Base-by-base conservation (phyloP, 2,888 invertebrate species). In the Drosophila mulleri region DNA sequence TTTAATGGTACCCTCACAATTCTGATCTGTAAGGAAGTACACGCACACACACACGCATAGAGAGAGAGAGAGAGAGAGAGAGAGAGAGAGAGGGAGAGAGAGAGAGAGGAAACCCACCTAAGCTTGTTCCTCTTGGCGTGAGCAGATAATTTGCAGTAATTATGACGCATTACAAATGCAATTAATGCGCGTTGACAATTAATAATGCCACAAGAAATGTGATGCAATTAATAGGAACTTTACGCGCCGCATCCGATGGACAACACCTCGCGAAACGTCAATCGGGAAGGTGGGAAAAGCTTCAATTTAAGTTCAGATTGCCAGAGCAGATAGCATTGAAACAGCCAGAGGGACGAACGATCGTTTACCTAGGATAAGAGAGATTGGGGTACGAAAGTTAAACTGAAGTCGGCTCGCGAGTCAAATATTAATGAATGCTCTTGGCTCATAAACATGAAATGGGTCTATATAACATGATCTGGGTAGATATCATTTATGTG, bases 91-190 rank as follows among this genome's bases (percentile, higher is more conserved):
- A n/a, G n/a, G n/a, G n/a, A n/a, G n/a, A n/a, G n/a, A 18, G 0
- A 23, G 8, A 23, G 16, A 39, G 9, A 23, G 45, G 23, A 23
- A 26, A 12, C 14, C 4, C 35, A 37, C 35, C 65, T 67, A 20
- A 78, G 58, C 56, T 53, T 20, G 58, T 54, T 66, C 16, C 54
- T 26, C 26, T 18, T 47, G 67, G 64, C 61, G 58, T 60, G 63
- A 63, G 69, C 50, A 53, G 50, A 42, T 89, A 86, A 89, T 80
- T 81, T 81, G 60, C 74, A 80, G 81, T 88, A 81, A 83, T 89
- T 83, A 87, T 75, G 72, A 83, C 88, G 67, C 88, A 75, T 88
- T 89, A 78, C 67, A 68, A 78, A 82, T 82, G 88, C 83, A 83
- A 88, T 83, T 89, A 87, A 74, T 68, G 62, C 89, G 66, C 75